Percentiles rank a stretch among this genome's conserved stretches.
Conservation (phyloP, 2,113 vertebrate genomes). For the Hypanus sabinus region DNA sequence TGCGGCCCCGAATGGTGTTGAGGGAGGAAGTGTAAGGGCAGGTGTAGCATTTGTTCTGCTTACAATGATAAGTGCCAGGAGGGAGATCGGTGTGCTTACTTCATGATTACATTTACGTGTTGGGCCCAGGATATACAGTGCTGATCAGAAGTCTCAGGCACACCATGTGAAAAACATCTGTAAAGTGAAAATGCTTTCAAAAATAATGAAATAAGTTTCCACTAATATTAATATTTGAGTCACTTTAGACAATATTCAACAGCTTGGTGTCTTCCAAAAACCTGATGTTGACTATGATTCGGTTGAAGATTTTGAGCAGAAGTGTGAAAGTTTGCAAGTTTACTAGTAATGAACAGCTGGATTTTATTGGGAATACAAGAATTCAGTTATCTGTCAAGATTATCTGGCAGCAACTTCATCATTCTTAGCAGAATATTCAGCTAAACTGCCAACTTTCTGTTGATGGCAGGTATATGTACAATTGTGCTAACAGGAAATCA, state of each 20-base stretch:
- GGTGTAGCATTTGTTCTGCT: too few relatives aligned
- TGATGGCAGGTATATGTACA: neutral
- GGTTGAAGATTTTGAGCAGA: constrained; percentile 27
- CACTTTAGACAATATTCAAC: constrained; percentile 25
- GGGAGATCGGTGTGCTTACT: too few relatives aligned
- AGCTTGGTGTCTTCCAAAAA: neutral
- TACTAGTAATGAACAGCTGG: constrained; percentile 39
- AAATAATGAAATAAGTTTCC: too few relatives aligned
- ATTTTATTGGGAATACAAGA: constrained; percentile 44
- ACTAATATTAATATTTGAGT: neutral
- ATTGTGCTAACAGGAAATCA: constrained; percentile 21
- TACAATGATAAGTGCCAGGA: too few relatives aligned
- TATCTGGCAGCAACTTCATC: constrained; percentile 38
- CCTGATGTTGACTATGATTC: constrained; percentile 16
- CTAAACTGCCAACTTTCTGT: constrained; percentile 12
- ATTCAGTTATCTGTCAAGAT: constrained; percentile 42
- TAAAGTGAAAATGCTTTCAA: too few relatives aligned
- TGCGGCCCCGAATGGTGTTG: too few relatives aligned
- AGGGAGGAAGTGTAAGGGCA: too few relatives aligned
- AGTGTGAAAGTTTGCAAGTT: constrained; percentile 40
- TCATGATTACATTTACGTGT: too few relatives aligned
- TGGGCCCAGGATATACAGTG: too few relatives aligned
- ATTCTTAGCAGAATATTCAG: neutral
- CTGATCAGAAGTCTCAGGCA: too few relatives aligned
- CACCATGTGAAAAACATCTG: too few relatives aligned